Percentiles rank a stretch among this genome's conserved stretches.
Evolutionary conservation across 1,140 invertebrate genomes (phyloP).

Genomic region (Phymastichus coffea): DNA sequence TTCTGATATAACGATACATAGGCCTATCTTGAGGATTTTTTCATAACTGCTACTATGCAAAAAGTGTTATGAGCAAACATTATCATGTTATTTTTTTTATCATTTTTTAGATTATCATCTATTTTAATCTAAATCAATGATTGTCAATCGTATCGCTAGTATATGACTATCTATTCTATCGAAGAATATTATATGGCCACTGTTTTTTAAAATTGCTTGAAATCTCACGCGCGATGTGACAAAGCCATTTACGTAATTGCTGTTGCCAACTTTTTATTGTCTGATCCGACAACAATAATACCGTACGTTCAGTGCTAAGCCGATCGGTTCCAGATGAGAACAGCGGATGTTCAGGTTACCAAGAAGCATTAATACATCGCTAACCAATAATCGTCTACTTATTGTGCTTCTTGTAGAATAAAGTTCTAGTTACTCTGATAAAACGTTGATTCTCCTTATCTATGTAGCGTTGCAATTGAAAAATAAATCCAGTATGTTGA

Average conservation of each 20-base stretch:
- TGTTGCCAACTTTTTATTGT: slow-evolving; percentile 16
- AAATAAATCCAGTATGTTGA: too few species aligned
- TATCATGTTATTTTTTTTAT: too few species aligned
- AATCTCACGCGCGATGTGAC: slow-evolving; percentile 5
- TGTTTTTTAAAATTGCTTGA: background rate
- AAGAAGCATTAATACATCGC: background rate
- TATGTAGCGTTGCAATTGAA: too few species aligned
- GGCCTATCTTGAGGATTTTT: background rate
- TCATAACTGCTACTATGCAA: background rate
- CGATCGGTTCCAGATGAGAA: background rate
- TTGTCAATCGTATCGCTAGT: too few species aligned
- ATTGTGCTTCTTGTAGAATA: too few species aligned
- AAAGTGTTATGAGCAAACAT: background rate
- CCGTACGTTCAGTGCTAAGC: slow-evolving; percentile 10
- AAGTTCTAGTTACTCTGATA: too few species aligned
- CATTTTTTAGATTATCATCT: too few species aligned
- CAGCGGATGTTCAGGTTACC: background rate
- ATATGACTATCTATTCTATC: too few species aligned
- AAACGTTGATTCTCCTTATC: too few species aligned
- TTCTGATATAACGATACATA: slow-evolving; percentile 18
- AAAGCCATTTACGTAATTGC: slow-evolving; percentile 24
- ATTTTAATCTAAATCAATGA: too few species aligned
- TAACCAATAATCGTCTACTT: too few species aligned
- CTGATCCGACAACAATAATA: background rate
- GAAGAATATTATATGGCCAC: too few species aligned